Percentiles rank a stretch among this genome's conserved stretches.
Conservation (phyloP, 1,140 invertebrate genomes). For the Tigriopus japonicus region DNA sequence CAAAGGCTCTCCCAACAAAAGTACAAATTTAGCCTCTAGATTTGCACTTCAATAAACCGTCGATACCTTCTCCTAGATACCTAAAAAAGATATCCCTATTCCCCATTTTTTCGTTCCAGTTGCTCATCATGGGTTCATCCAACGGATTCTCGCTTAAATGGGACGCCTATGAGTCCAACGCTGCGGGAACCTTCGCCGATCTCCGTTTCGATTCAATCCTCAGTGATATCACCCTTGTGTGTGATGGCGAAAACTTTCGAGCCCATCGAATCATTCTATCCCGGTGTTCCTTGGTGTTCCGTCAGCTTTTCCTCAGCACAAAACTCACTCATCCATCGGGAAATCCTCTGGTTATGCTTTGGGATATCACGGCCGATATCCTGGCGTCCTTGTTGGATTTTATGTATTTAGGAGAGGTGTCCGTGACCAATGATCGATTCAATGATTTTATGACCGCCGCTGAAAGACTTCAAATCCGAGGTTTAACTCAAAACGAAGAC, state of each 20-base stretch:
- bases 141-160: conserved; percentile 67
- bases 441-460: conserved; percentile 21
- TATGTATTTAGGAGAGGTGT: conserved; percentile 45
- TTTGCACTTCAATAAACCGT: too few relatives aligned
- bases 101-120: neutral
- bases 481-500: conserved; percentile 16
- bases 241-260: conserved; percentile 67
- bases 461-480: conserved; percentile 21
- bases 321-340: conserved; percentile 36
- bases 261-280: conserved; percentile 85
- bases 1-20: too few relatives aligned
- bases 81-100: neutral
- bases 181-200: conserved; percentile 73
- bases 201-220: conserved; percentile 70
- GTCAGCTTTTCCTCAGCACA: conserved; percentile 26
- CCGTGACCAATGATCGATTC: conserved; percentile 25
- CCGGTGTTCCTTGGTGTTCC: conserved; percentile 36
- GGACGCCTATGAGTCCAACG: conserved; percentile 73
- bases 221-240: conserved; percentile 77
- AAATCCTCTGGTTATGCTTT: conserved; percentile 65
- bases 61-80: too few relatives aligned
- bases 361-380: conserved; percentile 59
- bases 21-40: too few relatives aligned
- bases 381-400: conserved; percentile 61
- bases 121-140: neutral